Evolutionary conservation across 2,797 vertebrate genomes (phyloP).

Genomic region (Oryzias sinensis): DNA sequence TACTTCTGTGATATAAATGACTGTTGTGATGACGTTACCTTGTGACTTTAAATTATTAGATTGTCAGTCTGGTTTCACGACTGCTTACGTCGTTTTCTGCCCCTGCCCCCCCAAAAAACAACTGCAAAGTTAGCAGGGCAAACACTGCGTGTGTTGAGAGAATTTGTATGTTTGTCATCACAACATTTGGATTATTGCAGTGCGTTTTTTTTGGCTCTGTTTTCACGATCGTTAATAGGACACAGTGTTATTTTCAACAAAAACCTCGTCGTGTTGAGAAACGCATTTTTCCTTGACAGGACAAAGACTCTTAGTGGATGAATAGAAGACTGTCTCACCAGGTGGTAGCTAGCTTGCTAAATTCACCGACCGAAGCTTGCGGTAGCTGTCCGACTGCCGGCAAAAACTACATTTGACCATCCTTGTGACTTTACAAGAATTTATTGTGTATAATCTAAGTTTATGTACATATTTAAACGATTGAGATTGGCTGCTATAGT

Average conservation of each 20-base stretch:
- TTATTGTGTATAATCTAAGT: background rate
- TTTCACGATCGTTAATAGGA: background rate
- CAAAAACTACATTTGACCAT: background rate
- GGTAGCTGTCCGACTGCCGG: conserved; percentile 16
- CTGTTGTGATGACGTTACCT: no score
- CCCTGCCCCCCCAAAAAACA: background rate
- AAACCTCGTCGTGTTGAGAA: conserved; percentile 48
- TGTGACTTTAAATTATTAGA: no score
- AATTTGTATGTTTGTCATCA: conserved; percentile 10
- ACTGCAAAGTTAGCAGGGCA: conserved; percentile 20
- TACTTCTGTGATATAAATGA: no score
- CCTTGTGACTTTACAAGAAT: rapidly evolving
- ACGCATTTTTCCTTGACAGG: conserved; percentile 48
- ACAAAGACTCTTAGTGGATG: conserved; percentile 62
- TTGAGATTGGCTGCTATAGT: background rate
- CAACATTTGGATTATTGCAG: background rate
- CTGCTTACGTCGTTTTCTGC: no score
- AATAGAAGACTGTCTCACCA: conserved; percentile 52
- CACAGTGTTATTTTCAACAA: conserved; percentile 16
- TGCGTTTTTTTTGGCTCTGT: no score
- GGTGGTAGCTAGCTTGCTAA: conserved; percentile 68
- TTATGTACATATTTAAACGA: background rate
- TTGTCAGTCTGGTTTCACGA: no score
- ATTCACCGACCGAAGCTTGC: background rate
- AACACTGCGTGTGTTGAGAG: conserved; percentile 9